Base-by-base conservation (phyloP, 1,140 invertebrate genomes). In the Riptortus pedestris region DNA sequence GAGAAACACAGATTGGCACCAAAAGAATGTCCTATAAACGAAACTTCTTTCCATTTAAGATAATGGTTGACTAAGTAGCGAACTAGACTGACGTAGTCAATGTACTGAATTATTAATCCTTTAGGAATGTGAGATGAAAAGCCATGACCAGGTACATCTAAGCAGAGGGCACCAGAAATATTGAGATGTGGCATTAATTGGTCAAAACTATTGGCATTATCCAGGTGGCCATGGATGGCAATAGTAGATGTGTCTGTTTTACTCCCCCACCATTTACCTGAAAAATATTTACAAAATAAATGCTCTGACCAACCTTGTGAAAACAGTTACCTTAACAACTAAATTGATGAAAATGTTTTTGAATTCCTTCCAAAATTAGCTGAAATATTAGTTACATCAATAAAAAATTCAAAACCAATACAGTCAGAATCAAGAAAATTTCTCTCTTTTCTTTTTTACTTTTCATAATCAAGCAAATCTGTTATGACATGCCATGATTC, bases 201-300 rank as follows among this genome's bases (percentile, higher is more conserved):
- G 74, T 93, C 90, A 79, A 90, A 94, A 24, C 85, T 86, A 20
- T 88, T 87, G 51, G 86, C 85, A 73, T 93, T 94, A 73, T 93
- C 90, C 76, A 91, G 86, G 83, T 90, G 91, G 45, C 91, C 91
- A 72, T 94, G 91, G 20, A 93, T 77, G 5, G 86, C 87, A 33
- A 94, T 75, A 66, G 89, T 80, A 7, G 88, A 88, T 69, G 87
- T 84, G 62, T 79, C 77, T 65, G 81, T 76, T 65, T 74, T 77
- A 3, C 82, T 78, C 16, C 88, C 88, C 87, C 87, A 90, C 86
- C 87, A 90, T 79, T 85, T 85, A 66, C 80, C 82, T 84, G 71
- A 63, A 75, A 71, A 70, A 64, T 59, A n/a, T n/a, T n/a, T n/a
- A n/a, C n/a, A 43, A n/a, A n/a, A n/a, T n/a, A n/a, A n/a, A n/a